Evolutionary conservation across 92 coral and sea anemone species (phyloP), one percentile per base, ranked within the genome.

Genomic region (Actinostola sp.): DNA sequence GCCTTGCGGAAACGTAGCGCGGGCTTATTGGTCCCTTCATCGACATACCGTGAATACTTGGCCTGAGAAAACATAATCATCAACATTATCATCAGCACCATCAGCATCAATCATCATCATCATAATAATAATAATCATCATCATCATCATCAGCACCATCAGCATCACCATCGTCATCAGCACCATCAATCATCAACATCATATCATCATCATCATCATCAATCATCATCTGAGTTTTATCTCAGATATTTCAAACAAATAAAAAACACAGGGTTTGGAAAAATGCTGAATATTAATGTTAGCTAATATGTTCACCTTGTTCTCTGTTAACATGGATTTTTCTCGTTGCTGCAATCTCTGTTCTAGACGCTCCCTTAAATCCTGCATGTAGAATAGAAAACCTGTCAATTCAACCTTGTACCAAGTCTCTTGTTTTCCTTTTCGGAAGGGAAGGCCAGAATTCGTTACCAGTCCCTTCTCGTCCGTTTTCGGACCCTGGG

Each of bases 1-100:
- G 99, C 91, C 72, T 77, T 91, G 19, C 99, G 87, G 45, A 95
- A 84, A 49, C 89, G 84, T 77, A 84, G 65, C n/a, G 84, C 74
- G 12, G 75, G 60, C 35, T 81, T 77, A 52, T 68, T 88, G 21
- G 55, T 70, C 21, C 75, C 71, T 12, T 52, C 80, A 16, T 67
- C 92, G 52, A 84, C 53, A 64, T 84, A 88, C 35, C 63, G 74
- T 8, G 93, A 54, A 55, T 87, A 31, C 68, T 93, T 95, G 57
- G 76, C 89, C 98, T 93, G 61, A 0, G 49, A 53, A 32, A 11
- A 30, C 29, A 39, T 33, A 39, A 0, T 16, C 50, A 42, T 4
- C 6, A 36, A 36, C 11, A 36, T 36, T 4, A 36, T n/a, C n/a
- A n/a, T n/a, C n/a, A n/a, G n/a, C n/a, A n/a, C n/a, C n/a, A n/a